Evolutionary conservation across 2,113 vertebrate species (phyloP), one percentile per base, ranked within the genome.

Genomic region (Gasterosteus nipponicus): DNA sequence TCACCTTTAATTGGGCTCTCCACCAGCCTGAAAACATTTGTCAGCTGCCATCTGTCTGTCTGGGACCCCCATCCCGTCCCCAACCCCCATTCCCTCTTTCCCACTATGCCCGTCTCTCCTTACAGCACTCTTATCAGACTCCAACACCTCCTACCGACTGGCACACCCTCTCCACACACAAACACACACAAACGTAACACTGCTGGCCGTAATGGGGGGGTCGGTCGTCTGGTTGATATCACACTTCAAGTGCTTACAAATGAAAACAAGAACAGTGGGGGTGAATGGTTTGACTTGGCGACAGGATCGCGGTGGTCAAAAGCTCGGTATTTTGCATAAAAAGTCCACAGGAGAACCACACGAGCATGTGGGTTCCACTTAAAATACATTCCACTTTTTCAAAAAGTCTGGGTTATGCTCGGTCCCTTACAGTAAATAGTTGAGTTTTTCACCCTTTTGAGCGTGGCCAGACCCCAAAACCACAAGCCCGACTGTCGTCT

Each of bases 41-140:
- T 93, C 89, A 93, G 91, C 91, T 90, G 89, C 93, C 93, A 94
- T 93, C 89, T 94, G 93, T 90, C 90, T 82, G 86, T 88, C 91
- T 90, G 80, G 76, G 57, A 42, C 39, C n/a, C 4, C 22, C 35
- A 12, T 35, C 15, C 44, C 35, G 5, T 8, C 39, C 38, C 35
- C 35, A 1, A 54, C 44, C 42, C 46, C 4, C 44, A 5, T 19
- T 38, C 46, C 51, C 47, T 19, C 58, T 16, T 38, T 8, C 47
- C 66, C 62, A 46, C 64, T 41, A 69, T 62, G 74, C 42, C 59
- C 12, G 59, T 86, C 73, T 85, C 81, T 73, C 46, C 63, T 75
- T 78, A 81, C 80, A 74, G 74, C 84, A 85, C 85, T 87, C 83
- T 92, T 93, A 93, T 93, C 90, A 91, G 84, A 82, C 81, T 80